phyloP scores from a whole-genome alignment of 1,140 invertebrate species.

The Pristionchus pacificus region DNA sequence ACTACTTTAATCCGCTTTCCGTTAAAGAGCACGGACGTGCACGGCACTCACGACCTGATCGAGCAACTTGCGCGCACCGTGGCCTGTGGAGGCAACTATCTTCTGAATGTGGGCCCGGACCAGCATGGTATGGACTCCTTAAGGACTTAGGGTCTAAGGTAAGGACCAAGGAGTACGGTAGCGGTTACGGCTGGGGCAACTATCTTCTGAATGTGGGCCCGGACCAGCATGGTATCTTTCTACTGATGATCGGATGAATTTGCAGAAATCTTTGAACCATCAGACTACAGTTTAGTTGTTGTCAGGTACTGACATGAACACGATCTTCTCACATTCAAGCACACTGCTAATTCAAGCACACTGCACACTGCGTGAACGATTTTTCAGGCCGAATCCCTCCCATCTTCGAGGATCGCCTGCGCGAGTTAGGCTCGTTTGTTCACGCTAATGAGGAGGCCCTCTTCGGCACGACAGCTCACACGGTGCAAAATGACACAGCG shows the following conservation, averaged over 20 bases:
- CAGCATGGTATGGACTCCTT: constrained; percentile 31
- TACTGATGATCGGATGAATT: too few relatives aligned
- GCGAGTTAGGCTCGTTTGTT: constrained; percentile 71
- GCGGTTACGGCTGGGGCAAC: too few relatives aligned
- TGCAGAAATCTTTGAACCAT: too few relatives aligned
- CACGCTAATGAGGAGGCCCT: constrained; percentile 75
- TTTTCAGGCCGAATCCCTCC: constrained; percentile 76
- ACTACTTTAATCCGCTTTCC: too few relatives aligned
- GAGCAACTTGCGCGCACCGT: constrained; percentile 58
- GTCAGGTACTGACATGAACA: too few relatives aligned
- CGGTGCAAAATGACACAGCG: neutral
- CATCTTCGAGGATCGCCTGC: constrained; percentile 82
- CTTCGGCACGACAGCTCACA: neutral
- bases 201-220: constrained; percentile 60
- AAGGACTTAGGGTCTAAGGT: too few relatives aligned
- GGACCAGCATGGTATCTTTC: constrained; percentile 29
- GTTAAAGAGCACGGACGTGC: constrained; percentile 54
- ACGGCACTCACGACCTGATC: constrained; percentile 57
- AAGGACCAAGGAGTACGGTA: too few relatives aligned
- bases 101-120: constrained; percentile 59
- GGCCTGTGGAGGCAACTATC: constrained; percentile 61
- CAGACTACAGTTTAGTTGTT: too few relatives aligned
- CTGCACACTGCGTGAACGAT: too few relatives aligned
- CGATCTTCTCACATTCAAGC: too few relatives aligned
- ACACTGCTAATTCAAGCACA: too few relatives aligned